Percentiles rank a stretch among this genome's conserved stretches.
Evolutionary conservation across 2,888 invertebrate species (phyloP).

Genomic region (Tiliacea aurago): DNA sequence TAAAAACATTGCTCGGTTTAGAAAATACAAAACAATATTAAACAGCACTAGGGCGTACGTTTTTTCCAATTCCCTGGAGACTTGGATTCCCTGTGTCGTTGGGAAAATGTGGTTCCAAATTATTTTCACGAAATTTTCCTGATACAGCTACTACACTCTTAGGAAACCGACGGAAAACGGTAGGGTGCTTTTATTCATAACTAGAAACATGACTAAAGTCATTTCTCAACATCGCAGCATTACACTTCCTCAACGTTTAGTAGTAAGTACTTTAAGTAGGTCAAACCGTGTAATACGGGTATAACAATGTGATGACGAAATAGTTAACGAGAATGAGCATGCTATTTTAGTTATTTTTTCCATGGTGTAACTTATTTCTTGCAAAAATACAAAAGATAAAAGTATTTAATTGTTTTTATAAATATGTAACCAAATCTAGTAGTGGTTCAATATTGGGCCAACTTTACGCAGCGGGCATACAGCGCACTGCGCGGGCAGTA

Average conservation of each 20-base stretch:
- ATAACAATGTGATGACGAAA: slow-evolving; percentile 20
- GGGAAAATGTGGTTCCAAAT: neutral
- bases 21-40: no score
- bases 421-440: no score
- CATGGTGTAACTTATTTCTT: neutral
- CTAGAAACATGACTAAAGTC: slow-evolving; percentile 47
- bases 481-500: no score
- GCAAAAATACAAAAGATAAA: neutral
- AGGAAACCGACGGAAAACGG: slow-evolving; percentile 13
- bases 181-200: slow-evolving; percentile 21
- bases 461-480: no score
- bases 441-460: no score
- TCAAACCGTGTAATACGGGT: slow-evolving; percentile 40
- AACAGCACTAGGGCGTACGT: no score
- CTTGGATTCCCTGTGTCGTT: neutral
- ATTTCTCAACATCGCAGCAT: slow-evolving; percentile 41
- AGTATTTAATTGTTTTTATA: no score
- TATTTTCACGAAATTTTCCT: slow-evolving; percentile 2
- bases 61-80: neutral
- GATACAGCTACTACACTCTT: neutral
- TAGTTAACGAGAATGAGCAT: neutral
- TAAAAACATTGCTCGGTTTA: no score
- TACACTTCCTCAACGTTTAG: slow-evolving; percentile 50
- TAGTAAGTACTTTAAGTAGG: slow-evolving; percentile 40
- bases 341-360: neutral